Conservation (phyloP, 2,797 vertebrate species). For the Adrianichthys oophorus region DNA sequence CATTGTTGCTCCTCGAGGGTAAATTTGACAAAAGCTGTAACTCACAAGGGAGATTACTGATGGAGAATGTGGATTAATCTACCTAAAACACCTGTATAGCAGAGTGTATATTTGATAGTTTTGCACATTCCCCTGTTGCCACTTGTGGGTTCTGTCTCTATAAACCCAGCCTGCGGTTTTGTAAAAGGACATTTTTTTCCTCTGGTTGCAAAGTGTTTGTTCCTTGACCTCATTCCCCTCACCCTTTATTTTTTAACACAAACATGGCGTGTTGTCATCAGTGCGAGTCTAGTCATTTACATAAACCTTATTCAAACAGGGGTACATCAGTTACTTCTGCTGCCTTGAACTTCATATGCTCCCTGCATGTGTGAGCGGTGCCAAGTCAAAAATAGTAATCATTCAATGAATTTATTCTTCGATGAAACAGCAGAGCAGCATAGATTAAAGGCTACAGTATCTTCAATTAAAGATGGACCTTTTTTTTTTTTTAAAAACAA, state of each 20-base stretch:
- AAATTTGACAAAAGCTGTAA: conserved; percentile 13
- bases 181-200: neutral
- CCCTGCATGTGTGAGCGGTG: conserved; percentile 12
- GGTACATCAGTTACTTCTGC: conserved; percentile 27
- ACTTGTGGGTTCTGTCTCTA: neutral
- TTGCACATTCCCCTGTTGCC: neutral
- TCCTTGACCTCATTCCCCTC: conserved; percentile 10
- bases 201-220: neutral
- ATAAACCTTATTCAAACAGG: conserved; percentile 30
- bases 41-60: neutral
- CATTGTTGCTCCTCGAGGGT: neutral
- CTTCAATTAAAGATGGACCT: too few relatives aligned
- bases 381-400: neutral
- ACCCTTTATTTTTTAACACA: neutral
- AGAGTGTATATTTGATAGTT: neutral
- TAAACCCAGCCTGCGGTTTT: neutral
- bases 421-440: neutral
- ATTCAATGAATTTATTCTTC: neutral
- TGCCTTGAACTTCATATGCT: neutral
- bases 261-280: conserved; percentile 18
- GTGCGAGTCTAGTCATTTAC: conserved; percentile 22
- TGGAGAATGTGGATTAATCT: neutral
- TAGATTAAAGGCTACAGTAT: neutral
- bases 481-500: too few relatives aligned
- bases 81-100: neutral